Evolutionary conservation across 1,140 invertebrate species (phyloP).

Genomic region (Sycophaga agraensis): DNA sequence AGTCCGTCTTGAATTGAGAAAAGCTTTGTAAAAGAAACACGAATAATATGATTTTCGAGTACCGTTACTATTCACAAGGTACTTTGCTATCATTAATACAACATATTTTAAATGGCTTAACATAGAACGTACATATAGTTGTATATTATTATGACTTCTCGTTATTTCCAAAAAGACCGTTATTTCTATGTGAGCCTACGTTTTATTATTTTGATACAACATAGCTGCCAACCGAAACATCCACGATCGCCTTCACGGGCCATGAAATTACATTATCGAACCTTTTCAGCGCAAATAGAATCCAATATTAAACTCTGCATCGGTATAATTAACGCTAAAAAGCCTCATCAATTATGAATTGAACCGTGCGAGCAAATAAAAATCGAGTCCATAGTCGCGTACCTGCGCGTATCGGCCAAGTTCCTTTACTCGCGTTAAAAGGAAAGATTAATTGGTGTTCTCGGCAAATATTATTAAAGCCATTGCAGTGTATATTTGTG

Average conservation of each 20-base stretch:
- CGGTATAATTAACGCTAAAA: slow-evolving; percentile 2
- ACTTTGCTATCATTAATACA: too few relatives aligned
- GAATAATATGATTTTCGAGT: not conserved
- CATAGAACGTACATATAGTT: not conserved
- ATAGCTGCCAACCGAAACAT: not conserved
- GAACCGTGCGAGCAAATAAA: not conserved
- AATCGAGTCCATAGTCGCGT: not conserved
- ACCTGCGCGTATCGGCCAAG: too few relatives aligned
- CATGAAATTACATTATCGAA: not conserved
- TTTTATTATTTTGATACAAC: not conserved
- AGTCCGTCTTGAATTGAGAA: not conserved
- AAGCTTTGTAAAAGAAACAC: not conserved
- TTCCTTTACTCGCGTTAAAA: not conserved
- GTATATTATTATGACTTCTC: not conserved
- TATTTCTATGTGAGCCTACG: not conserved
- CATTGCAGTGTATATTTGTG: not conserved
- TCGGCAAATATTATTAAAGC: not conserved
- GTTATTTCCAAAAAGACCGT: not conserved
- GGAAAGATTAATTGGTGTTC: slow-evolving; percentile 3
- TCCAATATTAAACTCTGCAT: not conserved
- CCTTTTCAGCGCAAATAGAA: not conserved
- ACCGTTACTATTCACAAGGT: not conserved
- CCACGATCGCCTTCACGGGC: too few relatives aligned
- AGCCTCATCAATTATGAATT: slow-evolving; percentile 6
- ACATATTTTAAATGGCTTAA: too few relatives aligned